Percentiles rank a stretch among this genome's conserved stretches.
phyloP scores from a whole-genome alignment of 2,113 vertebrate genomes.

The Mormyrus lacerda region DNA sequence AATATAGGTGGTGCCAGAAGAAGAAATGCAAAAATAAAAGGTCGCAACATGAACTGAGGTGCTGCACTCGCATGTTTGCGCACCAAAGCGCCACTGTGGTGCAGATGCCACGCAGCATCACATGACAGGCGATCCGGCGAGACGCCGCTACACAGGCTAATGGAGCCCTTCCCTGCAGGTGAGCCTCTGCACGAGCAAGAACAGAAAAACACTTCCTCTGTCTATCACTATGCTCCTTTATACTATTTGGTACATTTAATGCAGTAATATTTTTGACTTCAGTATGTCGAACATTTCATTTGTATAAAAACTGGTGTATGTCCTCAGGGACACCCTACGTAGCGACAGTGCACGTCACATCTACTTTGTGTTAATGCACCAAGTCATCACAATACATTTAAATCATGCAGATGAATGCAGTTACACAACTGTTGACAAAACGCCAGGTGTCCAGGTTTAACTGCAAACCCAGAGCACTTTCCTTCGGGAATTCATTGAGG shows the following conservation, averaged over 20 bases:
- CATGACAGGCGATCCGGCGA: background rate
- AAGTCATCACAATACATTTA: background rate
- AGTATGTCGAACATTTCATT: background rate
- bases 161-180: background rate
- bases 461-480: background rate
- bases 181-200: background rate
- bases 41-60: background rate
- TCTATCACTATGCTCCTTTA: background rate
- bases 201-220: background rate
- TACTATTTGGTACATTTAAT: background rate
- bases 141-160: background rate
- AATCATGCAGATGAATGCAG: background rate
- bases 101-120: background rate
- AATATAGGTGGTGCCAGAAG: background rate
- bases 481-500: background rate
- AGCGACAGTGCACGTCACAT: background rate
- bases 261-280: background rate
- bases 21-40: background rate
- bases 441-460: background rate
- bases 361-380: background rate
- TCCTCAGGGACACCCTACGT: background rate
- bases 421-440: constrained; percentile 1
- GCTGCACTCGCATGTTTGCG: background rate
- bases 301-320: background rate
- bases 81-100: background rate